Evolutionary conservation across 2,797 vertebrate genomes (phyloP).

Genomic region (Oophaga sylvatica): DNA sequence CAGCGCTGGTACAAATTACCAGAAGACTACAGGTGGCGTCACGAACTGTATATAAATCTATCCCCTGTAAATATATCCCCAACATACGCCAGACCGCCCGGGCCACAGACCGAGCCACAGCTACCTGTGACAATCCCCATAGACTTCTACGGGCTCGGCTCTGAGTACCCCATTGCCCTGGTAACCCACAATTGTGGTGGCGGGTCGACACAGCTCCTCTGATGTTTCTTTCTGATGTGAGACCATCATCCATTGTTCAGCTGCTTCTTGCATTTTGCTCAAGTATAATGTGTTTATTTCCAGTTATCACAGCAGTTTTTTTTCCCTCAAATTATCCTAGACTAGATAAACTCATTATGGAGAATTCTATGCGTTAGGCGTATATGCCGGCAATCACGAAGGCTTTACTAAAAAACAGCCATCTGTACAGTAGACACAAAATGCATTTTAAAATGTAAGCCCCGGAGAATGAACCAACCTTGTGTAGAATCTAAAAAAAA

Average conservation of each 20-base stretch:
- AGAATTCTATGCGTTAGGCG: neutral
- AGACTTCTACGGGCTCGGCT: too few relatives aligned
- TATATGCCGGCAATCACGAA: conserved; percentile 30
- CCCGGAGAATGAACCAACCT: conserved; percentile 58
- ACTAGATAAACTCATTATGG: conserved; percentile 60
- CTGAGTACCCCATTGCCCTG: too few relatives aligned
- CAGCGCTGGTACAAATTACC: too few relatives aligned
- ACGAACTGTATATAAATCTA: too few relatives aligned
- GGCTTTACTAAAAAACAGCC: conserved; percentile 46
- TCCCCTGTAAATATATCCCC: too few relatives aligned
- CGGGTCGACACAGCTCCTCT: too few relatives aligned
- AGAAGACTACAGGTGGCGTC: too few relatives aligned
- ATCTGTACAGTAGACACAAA: conserved; percentile 44
- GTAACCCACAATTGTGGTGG: too few relatives aligned
- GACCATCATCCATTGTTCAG: neutral
- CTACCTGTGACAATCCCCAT: too few relatives aligned
- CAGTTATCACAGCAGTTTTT: conserved; percentile 32
- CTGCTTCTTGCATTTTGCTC: conserved; percentile 19
- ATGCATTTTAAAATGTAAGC: conserved; percentile 60
- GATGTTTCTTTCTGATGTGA: neutral
- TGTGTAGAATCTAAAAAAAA: conserved; percentile 61
- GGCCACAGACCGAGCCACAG: too few relatives aligned
- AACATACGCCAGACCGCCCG: too few relatives aligned
- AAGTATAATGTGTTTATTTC: conserved; percentile 15
- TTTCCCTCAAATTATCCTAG: conserved; percentile 36